These are phyloP conservation scores for Atrina japonica DNA, from an alignment of 2,888 invertebrate genomes.

Conservation along the genomic window DNA sequence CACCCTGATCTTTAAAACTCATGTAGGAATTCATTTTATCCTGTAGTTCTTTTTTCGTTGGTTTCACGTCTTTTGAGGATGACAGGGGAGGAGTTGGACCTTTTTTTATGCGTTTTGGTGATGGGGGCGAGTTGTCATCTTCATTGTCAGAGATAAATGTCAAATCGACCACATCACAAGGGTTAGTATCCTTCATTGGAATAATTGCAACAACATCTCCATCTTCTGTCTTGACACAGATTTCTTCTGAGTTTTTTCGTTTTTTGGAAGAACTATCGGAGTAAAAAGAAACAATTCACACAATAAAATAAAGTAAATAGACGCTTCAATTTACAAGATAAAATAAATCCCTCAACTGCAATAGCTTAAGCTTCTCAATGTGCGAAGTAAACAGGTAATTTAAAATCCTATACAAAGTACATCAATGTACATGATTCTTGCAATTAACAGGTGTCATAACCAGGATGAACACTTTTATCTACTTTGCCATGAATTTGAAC, in stretches of 20 bases:
- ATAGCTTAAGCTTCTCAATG: too few relatives aligned
- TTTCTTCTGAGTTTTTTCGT: conserved; percentile 11
- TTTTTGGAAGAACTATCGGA: neutral
- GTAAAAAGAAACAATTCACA: too few relatives aligned
- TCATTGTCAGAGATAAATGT: conserved; percentile 36
- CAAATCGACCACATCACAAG: conserved; percentile 35
- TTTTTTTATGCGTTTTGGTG: conserved; percentile 21
- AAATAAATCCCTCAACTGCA: too few relatives aligned
- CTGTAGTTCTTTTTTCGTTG: conserved; percentile 22
- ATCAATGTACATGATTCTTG: too few relatives aligned
- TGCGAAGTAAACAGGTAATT: too few relatives aligned
- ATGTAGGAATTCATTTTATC: conserved; percentile 18
- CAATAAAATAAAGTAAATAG: too few relatives aligned
- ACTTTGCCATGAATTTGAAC: too few relatives aligned
- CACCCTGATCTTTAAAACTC: conserved; percentile 15
- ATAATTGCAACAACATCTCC: conserved; percentile 60
- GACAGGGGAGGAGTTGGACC: conserved; percentile 9
- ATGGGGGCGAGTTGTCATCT: conserved; percentile 18
- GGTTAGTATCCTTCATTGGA: conserved; percentile 29
- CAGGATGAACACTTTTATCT: too few relatives aligned
- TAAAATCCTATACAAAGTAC: too few relatives aligned
- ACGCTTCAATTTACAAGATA: too few relatives aligned
- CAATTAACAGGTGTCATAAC: too few relatives aligned
- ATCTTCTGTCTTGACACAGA: conserved; percentile 64
- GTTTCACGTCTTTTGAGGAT: conserved; percentile 35